A percentile compares a stretch with the other conserved stretches of the same genome.
Conservation (phyloP, 2,113 vertebrate species). For the Nyctereutes procyonoides region DNA sequence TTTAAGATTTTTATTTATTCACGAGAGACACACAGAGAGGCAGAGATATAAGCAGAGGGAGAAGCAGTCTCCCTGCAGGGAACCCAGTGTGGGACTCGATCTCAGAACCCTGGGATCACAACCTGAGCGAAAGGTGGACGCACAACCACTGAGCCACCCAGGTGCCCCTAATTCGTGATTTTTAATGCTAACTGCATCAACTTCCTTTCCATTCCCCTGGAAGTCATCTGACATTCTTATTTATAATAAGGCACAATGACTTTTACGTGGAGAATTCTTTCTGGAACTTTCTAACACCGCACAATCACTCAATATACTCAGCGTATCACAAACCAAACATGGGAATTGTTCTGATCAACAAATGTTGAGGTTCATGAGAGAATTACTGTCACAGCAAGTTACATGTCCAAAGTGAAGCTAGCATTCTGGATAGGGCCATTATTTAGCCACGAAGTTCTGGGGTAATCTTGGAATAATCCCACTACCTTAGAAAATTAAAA, state of each 20-base stretch:
- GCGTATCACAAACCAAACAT: neutral
- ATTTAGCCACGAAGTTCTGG: neutral
- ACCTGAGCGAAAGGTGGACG: too few relatives aligned
- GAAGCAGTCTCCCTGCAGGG: too few relatives aligned
- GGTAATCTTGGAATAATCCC: neutral
- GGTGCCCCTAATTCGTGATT: neutral
- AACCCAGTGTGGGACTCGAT: too few relatives aligned
- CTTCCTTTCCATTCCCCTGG: neutral
- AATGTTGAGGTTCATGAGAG: neutral
- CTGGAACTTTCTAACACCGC: neutral
- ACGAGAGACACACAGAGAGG: too few relatives aligned
- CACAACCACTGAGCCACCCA: too few relatives aligned
- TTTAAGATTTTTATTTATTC: neutral
- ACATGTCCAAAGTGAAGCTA: neutral
- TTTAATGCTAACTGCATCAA: slow-evolving; percentile 41
- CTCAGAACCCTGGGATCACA: too few relatives aligned
- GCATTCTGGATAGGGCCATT: neutral
- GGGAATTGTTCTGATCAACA: neutral
- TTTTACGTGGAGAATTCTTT: slow-evolving; percentile 43
- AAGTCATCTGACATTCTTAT: slow-evolving; percentile 47
- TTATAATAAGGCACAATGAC: neutral
- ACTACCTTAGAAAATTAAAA: neutral
- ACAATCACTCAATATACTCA: slow-evolving; percentile 18
- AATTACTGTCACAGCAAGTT: neutral
- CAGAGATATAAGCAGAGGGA: too few relatives aligned